Percentiles rank a stretch among this genome's conserved stretches.
phyloP scores from a whole-genome alignment of 2,113 vertebrate genomes.

The Dendropsophus ebraccatus region DNA sequence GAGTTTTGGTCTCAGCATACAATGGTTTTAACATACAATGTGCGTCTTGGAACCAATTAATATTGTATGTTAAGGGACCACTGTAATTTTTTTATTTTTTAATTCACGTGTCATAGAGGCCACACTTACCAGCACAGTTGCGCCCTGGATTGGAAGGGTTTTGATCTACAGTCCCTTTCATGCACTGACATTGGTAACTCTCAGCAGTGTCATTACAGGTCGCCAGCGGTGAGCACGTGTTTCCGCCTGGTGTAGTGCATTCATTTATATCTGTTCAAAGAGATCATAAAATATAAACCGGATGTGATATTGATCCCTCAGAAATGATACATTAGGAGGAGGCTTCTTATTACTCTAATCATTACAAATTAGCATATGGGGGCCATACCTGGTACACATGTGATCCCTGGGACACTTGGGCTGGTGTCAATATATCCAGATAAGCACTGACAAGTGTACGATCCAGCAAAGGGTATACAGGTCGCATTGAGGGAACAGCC shows the following conservation, averaged over 20 bases:
- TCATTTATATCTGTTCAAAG: not conserved
- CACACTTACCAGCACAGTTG: slow-evolving; percentile 54
- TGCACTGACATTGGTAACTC: slow-evolving; percentile 59
- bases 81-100: too few species aligned
- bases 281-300: not conserved
- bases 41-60: too few species aligned
- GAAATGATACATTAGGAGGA: too few species aligned
- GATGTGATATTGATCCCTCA: not conserved
- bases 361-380: too few species aligned
- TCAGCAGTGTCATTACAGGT: slow-evolving; percentile 53
- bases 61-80: too few species aligned
- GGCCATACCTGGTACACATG: slow-evolving; percentile 45
- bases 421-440: slow-evolving; percentile 60
- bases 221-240: slow-evolving; percentile 53
- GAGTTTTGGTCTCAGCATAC: too few species aligned
- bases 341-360: too few species aligned
- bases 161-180: slow-evolving; percentile 40
- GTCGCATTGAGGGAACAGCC: slow-evolving; percentile 60
- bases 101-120: too few species aligned
- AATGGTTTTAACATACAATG: too few species aligned
- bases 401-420: slow-evolving; percentile 58
- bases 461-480: slow-evolving; percentile 55
- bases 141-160: slow-evolving; percentile 51
- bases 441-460: slow-evolving; percentile 60
- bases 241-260: not conserved